Evolutionary conservation across 37 sponge, comb jelly and placozoan genomes (phyloP).

Genomic region (Tethya wilhelma): DNA sequence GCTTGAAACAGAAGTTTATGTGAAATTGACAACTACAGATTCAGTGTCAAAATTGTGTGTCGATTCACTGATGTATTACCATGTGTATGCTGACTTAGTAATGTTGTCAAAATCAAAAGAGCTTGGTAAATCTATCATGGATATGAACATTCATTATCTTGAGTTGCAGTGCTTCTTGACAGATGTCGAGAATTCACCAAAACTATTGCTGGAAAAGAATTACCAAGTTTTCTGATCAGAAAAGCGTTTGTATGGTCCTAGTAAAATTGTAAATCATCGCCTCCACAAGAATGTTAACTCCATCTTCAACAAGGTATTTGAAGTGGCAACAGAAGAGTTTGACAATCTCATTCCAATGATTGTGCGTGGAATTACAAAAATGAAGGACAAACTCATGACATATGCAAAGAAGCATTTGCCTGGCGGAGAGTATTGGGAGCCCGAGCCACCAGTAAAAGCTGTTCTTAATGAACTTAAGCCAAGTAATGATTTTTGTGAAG

Average conservation of each 20-base stretch:
- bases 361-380: slow-evolving; percentile 24
- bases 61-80: slow-evolving; percentile 41
- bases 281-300: background rate
- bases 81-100: slow-evolving; percentile 31
- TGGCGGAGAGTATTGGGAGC: slow-evolving; percentile 48
- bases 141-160: slow-evolving; percentile 33
- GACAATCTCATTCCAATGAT: background rate
- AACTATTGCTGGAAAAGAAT: background rate
- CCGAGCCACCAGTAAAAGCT: background rate
- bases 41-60: background rate
- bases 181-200: background rate
- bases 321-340: background rate
- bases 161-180: slow-evolving; percentile 13
- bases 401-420: slow-evolving; percentile 57
- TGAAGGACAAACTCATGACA: slow-evolving; percentile 30
- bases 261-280: slow-evolving; percentile 14
- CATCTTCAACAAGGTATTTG: slow-evolving; percentile 22
- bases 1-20: slow-evolving; percentile 39
- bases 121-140: slow-evolving; percentile 23
- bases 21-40: background rate
- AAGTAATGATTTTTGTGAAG: too few relatives aligned
- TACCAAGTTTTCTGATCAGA: slow-evolving; percentile 8
- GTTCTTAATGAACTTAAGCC: slow-evolving; percentile 4
- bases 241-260: background rate
- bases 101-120: slow-evolving; percentile 48